A percentile compares a stretch with the other conserved stretches of the same genome.
phyloP scores from a whole-genome alignment of 2,888 invertebrate species.

The Neria commutata region DNA sequence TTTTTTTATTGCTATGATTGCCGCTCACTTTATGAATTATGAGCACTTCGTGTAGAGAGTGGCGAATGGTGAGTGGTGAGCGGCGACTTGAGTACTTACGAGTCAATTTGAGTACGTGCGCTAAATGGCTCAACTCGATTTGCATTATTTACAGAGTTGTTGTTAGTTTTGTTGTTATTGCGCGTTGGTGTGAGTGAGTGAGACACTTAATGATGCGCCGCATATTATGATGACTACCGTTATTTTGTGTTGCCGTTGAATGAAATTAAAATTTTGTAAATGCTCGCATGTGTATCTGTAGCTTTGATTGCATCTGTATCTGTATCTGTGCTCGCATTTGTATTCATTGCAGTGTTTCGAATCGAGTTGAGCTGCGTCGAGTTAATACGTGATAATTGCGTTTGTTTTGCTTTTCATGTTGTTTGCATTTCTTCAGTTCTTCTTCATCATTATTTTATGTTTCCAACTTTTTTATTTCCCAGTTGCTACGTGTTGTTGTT shows the following conservation, averaged over 20 bases:
- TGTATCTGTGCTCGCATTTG: background rate
- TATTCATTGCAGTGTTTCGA: background rate
- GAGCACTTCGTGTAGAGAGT: background rate
- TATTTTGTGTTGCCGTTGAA: background rate
- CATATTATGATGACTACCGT: background rate
- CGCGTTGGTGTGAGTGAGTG: background rate
- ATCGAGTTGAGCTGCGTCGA: slow-evolving; percentile 4
- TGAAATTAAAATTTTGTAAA: slow-evolving; percentile 2
- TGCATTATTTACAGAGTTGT: no score
- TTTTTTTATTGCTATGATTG: background rate
- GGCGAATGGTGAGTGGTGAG: no score
- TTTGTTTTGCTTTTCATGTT: slow-evolving; percentile 20
- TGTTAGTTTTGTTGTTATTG: no score
- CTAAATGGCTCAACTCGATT: no score
- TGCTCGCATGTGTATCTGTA: background rate
- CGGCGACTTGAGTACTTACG: no score
- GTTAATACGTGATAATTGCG: slow-evolving; percentile 28
- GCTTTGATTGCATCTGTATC: background rate
- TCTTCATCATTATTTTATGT: slow-evolving; percentile 1
- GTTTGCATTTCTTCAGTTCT: slow-evolving; percentile 13
- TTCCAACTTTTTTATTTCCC: background rate
- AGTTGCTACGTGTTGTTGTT: slow-evolving; percentile 10
- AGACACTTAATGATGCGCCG: background rate
- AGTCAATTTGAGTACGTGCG: no score
- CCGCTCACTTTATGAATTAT: background rate